phyloP scores from a whole-genome alignment of 2,797 vertebrate genomes.

The Sebastes trivittatus region DNA sequence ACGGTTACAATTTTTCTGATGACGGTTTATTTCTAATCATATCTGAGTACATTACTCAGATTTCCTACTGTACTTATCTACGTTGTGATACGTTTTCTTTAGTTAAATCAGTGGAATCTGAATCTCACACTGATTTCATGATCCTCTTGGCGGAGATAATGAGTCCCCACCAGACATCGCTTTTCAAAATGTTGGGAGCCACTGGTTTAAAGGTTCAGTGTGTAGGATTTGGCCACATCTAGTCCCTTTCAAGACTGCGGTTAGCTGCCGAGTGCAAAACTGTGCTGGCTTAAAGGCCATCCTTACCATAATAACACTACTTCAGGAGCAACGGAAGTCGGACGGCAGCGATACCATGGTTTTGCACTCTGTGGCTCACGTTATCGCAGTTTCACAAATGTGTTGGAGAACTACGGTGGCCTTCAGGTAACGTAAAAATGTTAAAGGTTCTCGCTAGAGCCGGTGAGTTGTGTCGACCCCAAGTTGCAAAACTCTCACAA shows the following conservation, averaged over 20 bases:
- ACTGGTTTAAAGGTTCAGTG: background rate
- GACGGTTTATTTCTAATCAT: background rate
- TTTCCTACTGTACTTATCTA: background rate
- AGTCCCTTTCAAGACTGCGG: background rate
- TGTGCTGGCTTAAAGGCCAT: background rate
- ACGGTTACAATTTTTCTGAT: background rate
- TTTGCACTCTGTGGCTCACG: too few species aligned
- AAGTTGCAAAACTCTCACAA: too few species aligned
- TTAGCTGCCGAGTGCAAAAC: too few species aligned
- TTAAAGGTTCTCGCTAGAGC: too few species aligned
- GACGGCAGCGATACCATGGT: too few species aligned
- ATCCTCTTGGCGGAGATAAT: background rate
- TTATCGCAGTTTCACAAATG: too few species aligned
- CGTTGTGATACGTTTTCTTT: background rate
- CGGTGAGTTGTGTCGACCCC: too few species aligned
- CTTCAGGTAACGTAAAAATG: too few species aligned
- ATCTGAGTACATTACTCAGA: background rate
- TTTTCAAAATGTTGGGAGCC: background rate
- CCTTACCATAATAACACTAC: too few species aligned
- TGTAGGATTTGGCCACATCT: background rate
- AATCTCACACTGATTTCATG: background rate
- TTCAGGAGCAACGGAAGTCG: too few species aligned
- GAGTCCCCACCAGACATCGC: background rate
- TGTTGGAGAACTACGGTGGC: too few species aligned
- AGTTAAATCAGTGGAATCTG: background rate